Base-by-base conservation (phyloP, 2,113 vertebrate species). In the Plecotus auritus region DNA sequence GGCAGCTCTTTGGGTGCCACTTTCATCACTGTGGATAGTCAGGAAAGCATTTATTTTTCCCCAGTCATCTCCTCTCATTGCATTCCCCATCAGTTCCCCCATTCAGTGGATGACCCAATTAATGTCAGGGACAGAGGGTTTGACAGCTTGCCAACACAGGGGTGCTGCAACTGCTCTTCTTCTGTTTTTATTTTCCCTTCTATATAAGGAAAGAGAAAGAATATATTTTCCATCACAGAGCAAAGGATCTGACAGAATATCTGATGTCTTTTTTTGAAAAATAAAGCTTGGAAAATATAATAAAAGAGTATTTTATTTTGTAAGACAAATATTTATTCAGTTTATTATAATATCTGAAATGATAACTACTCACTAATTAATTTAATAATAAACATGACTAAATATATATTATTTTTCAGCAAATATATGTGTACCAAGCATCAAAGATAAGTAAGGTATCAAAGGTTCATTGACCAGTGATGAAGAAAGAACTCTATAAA, bases 101-200 rank as follows among this genome's bases (percentile, higher is more conserved):
- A 30, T 85, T 45, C 45, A 69, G 95, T 10, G 20, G 93, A 86
- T 93, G 94, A 97, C 74, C 81, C 70, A 94, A 20, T 94, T 95
- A 96, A 40, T 61, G 82, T 88, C 80, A 95, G 66, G 17, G 94
- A 78, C 32, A 37, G 69, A 67, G 59, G 59, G 32, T 18, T 23
- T 90, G 95, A 88, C 16, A 86, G 32, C 67, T 96, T 78, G 23
- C 78, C 51, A 72, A 30, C 35, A 85, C n/a, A 83, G n/a, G 26
- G 93, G 40, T 92, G 26, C 47, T 81, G 51, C 4, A 37, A 82
- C 14, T 10, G n/a, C 18, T 54, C 13, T 72, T 32, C 14, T 73
- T 59, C 61, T 8, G 0, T 74, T 86, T 54, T 83, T 51, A 56
- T n/a, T 95, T 94, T 78, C 93, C 17, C 30, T 92, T 96, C 37